Base-by-base conservation (phyloP, 2,113 vertebrate species). In the Prionailurus viverrinus region DNA sequence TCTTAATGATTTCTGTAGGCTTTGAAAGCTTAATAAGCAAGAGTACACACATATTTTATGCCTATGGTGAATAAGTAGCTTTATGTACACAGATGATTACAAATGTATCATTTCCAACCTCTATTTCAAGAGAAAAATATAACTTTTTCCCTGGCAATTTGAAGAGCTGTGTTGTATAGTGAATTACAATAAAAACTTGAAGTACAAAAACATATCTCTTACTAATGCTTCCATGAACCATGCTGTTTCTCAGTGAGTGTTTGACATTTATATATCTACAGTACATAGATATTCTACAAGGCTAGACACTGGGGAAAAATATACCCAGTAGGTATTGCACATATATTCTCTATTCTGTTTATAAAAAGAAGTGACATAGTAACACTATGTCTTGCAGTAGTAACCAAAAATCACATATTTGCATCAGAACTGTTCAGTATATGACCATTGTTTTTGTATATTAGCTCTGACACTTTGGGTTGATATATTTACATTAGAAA, bases 161-260 rank as follows among this genome's bases (percentile, higher is more conserved):
- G 89, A 66, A 94, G 82, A 86, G 36, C 97, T 93, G 45, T 84
- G 78, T 68, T 80, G 71, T 83, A 89, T 10, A 87, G 88, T 97
- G 96, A 95, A 97, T 97, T 94, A 95, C 94, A 97, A 95, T 93
- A 89, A 97, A 95, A 98, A 97, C 51, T 3, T 85, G 90, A 94
- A 96, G 84, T 85, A 93, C 88, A 96, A 58, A 97, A 95, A 7
- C 91, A 95, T 97, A 82, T 97, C 91, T 98, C 90, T 98, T 95
- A 19, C 79, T 97, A 87, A 82, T 21, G 76, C 73, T 36, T 88
- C 68, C 71, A 95, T 91, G 97, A 96, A 71, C 74, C 97, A 91
- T 48, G 85, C 87, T 23, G 84, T 69, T 97, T 95, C 97, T 82
- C 94, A 71, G 89, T 2, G 80, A 78, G 88, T 45, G 27, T 51